Evolutionary conservation across 1,140 invertebrate genomes (phyloP).

Genomic region (Aplysia californica): DNA sequence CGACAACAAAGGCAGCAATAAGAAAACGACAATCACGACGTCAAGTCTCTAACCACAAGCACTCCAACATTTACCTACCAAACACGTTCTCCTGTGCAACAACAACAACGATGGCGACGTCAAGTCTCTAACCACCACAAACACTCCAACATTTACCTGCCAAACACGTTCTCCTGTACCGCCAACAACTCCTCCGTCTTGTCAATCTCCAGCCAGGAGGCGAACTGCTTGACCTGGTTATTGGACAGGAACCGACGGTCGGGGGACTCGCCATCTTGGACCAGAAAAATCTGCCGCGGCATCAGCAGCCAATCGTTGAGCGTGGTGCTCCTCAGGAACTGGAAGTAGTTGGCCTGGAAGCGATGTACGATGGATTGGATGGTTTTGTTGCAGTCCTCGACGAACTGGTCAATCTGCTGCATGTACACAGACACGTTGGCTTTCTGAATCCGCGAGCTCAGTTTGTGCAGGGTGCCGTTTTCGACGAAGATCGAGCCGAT

Average conservation of each 20-base stretch:
- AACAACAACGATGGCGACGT: too few species aligned
- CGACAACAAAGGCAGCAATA: too few species aligned
- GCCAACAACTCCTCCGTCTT: conserved; percentile 46
- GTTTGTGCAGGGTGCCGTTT: conserved; percentile 36
- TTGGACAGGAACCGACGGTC: conserved; percentile 32
- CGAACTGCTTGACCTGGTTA: conserved; percentile 45
- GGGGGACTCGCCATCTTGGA: conserved; percentile 37
- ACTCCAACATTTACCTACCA: too few species aligned
- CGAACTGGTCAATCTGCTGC: conserved; percentile 45
- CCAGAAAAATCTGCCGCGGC: conserved; percentile 49
- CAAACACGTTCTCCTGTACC: conserved; percentile 38
- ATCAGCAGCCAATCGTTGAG: conserved; percentile 51
- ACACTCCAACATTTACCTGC: too few species aligned
- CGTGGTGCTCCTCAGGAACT: conserved; percentile 40
- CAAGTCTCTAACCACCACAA: too few species aligned
- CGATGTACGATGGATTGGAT: conserved; percentile 42
- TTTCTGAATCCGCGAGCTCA: conserved; percentile 35
- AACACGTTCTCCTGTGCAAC: too few species aligned
- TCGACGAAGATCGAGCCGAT: conserved; percentile 38
- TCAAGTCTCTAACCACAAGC: too few species aligned
- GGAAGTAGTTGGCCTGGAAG: conserved; percentile 39
- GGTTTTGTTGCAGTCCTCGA: conserved; percentile 46
- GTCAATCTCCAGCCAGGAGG: conserved; percentile 55
- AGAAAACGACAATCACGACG: too few species aligned
- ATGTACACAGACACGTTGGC: conserved; percentile 41